phyloP scores from a whole-genome alignment of 1,140 invertebrate genomes.

The Drosophila eugracilis region DNA sequence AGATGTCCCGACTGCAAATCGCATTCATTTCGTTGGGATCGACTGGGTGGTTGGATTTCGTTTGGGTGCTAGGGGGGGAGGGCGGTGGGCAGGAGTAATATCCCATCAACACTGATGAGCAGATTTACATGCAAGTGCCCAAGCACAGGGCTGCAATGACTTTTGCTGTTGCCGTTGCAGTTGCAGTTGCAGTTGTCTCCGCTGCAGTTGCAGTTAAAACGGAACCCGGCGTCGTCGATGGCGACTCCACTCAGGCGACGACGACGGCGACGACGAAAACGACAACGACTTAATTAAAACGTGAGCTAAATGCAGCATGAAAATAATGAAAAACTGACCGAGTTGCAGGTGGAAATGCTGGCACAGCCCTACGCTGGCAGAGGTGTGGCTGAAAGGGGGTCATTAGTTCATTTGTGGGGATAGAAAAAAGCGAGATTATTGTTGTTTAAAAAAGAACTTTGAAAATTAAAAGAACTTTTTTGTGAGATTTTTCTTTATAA shows the following conservation, averaged over 20 bases:
- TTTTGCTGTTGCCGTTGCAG: constrained; percentile 24
- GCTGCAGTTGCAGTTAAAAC: constrained; percentile 30
- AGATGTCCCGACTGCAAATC: constrained; percentile 75
- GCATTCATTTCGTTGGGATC: constrained; percentile 65
- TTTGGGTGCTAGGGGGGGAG: constrained; percentile 6
- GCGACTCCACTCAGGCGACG: constrained; percentile 34
- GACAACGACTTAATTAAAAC: constrained; percentile 81
- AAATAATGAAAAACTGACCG: constrained; percentile 83
- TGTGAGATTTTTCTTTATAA: too few relatives aligned
- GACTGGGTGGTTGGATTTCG: constrained; percentile 3
- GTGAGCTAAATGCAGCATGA: constrained; percentile 83
- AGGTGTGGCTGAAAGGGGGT: constrained; percentile 10
- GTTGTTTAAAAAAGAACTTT: too few relatives aligned
- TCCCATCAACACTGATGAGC: constrained; percentile 83
- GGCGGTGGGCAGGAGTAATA: constrained; percentile 70
- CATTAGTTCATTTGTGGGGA: too few relatives aligned
- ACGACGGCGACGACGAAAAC: constrained; percentile 31
- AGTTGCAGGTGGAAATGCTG: constrained; percentile 76
- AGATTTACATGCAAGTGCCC: constrained; percentile 83
- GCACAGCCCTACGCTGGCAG: constrained; percentile 22
- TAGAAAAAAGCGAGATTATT: too few relatives aligned
- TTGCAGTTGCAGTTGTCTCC: constrained; percentile 28
- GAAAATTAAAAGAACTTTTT: too few relatives aligned
- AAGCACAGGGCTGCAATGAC: constrained; percentile 52
- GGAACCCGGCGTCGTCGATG: constrained; percentile 34